Evolutionary conservation across 2,888 invertebrate genomes (phyloP).

Genomic region (Acrobasis consociella): DNA sequence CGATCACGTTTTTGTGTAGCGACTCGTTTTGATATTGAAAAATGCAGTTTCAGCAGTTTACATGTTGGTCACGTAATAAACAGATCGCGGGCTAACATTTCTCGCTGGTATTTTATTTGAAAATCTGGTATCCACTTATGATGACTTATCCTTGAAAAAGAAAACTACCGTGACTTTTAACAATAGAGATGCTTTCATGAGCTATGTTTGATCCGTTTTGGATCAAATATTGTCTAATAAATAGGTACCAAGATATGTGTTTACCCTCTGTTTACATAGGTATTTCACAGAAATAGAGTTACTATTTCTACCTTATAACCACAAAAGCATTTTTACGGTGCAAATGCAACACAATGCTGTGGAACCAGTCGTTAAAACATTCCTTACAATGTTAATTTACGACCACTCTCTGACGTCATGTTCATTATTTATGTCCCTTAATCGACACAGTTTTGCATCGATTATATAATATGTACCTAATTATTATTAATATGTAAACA

Average conservation of each 20-base stretch:
- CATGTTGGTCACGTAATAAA: background rate
- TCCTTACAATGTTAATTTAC: background rate
- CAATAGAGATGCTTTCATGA: too few relatives aligned
- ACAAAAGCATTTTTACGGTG: conserved; percentile 4
- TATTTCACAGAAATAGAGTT: background rate
- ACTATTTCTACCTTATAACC: background rate
- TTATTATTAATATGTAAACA: too few relatives aligned
- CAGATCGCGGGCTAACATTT: background rate
- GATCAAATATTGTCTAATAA: too few relatives aligned
- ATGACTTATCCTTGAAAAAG: too few relatives aligned
- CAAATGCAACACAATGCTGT: background rate
- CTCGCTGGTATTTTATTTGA: background rate
- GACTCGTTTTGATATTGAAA: background rate
- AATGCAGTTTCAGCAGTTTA: background rate
- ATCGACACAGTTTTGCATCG: too few relatives aligned
- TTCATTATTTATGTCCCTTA: background rate
- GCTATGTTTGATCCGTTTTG: too few relatives aligned
- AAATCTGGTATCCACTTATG: background rate
- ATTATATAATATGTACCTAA: too few relatives aligned
- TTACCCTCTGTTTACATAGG: too few relatives aligned
- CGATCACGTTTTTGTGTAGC: background rate
- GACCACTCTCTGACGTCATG: background rate
- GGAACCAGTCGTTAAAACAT: background rate
- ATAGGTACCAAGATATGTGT: too few relatives aligned
- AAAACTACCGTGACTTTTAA: too few relatives aligned